Base-by-base conservation (phyloP, 1,140 invertebrate species). In the Sweltsa coloradensis region DNA sequence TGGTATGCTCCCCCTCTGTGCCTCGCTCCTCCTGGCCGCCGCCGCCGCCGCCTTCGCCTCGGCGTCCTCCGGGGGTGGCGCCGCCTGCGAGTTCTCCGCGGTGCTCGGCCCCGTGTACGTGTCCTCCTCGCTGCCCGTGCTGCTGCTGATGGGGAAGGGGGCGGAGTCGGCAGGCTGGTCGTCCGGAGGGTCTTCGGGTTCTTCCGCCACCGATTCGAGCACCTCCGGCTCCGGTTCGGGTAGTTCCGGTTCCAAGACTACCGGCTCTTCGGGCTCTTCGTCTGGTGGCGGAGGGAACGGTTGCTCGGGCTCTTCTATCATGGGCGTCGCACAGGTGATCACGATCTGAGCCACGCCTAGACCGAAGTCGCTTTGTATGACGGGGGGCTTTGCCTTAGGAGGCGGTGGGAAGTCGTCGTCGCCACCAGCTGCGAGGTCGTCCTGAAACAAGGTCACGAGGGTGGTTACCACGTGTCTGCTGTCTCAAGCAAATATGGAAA, bases 251-350 rank as follows among this genome's bases (percentile, higher is more conserved):
- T 60, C 51, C 57, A 55, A 51, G 51, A 57, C 57, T 41, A 51
- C 49, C 27, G 52, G 34, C 36, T 47, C 26, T 22, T 62, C 22
- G 4, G 11, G 16, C n/a, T 39, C 34, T 19, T 47, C 45, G 3
- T 24, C 24, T 57, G 56, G 61, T 16, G 64, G 60, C 18, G 70
- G 69, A 22, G 78, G 78, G 61, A 82, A 84, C 3, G 76, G 71
- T 43, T 74, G 72, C 25, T 83, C 81, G 4, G 75, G 67, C 53
- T 88, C 83, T 64, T 90, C 87, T 53, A 76, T 68, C 83, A 88
- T 86, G 19, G 87, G 88, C 4, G 88, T 90, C 34, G 88, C 86
- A 19, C 85, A 85, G 13, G 86, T 90, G 58, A 91, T 89, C 5
- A 89, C 84, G 52, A 89, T 89, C 60, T 87, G 83, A 41, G 83